These are phyloP conservation scores for Nannobrachium achirus DNA, from an alignment of 2,113 vertebrate species.

Conservation along the genomic window DNA sequence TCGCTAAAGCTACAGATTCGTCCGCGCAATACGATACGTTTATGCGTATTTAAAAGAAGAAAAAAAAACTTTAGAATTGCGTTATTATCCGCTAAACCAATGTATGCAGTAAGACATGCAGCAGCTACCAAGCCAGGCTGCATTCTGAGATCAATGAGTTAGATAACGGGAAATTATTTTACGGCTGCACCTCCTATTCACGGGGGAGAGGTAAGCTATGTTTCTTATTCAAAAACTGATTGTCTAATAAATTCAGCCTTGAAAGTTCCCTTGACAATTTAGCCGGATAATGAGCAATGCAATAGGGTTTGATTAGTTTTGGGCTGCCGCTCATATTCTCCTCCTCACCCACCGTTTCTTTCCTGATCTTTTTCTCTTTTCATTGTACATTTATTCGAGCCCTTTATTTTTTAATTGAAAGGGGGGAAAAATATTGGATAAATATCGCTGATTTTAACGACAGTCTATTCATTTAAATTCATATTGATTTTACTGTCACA, in stretches of 20 bases:
- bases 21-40: slow-evolving; percentile 41
- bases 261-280: slow-evolving; percentile 71
- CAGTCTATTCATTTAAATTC: too few species aligned
- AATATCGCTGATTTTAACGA: too few species aligned
- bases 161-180: slow-evolving; percentile 74
- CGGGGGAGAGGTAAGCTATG: slow-evolving; percentile 55
- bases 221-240: slow-evolving; percentile 66
- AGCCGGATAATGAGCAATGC: slow-evolving; percentile 71
- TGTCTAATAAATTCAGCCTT: slow-evolving; percentile 64
- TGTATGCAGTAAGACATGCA: slow-evolving; percentile 50
- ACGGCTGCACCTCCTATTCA: slow-evolving; percentile 64
- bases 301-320: slow-evolving; percentile 64
- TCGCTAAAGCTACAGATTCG: slow-evolving; percentile 40
- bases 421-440: too few species aligned
- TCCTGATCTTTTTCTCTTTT: slow-evolving; percentile 15
- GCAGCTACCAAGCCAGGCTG: slow-evolving; percentile 37
- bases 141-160: slow-evolving; percentile 68
- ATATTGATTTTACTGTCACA: too few species aligned
- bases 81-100: slow-evolving; percentile 53
- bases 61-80: slow-evolving; percentile 65
- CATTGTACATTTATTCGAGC: too few species aligned
- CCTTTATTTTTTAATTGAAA: too few species aligned
- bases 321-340: slow-evolving; percentile 51
- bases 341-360: slow-evolving; percentile 31
- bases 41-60: slow-evolving; percentile 40